A percentile compares a stretch with the other conserved stretches of the same genome.
These are phyloP conservation scores for Hydraecia micacea DNA, from an alignment of 2,888 invertebrate genomes.

Conservation along the genomic window DNA sequence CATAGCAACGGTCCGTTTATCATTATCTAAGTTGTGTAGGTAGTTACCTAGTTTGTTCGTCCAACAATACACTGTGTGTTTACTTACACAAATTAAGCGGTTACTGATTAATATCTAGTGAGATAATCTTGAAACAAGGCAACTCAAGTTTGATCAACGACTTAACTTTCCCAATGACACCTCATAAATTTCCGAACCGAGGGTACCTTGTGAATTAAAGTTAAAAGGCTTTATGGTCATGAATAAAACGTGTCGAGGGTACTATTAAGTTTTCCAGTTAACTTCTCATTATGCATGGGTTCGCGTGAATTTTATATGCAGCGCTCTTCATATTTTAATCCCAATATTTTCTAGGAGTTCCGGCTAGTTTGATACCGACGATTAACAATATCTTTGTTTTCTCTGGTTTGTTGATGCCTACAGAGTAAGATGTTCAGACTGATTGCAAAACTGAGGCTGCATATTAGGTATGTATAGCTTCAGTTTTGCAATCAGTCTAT, in stretches of 20 bases:
- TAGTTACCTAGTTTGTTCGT: constrained; percentile 41
- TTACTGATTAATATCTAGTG: constrained; percentile 73
- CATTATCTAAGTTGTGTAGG: constrained; percentile 56
- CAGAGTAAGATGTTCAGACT: neutral
- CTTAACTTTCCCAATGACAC: constrained; percentile 81
- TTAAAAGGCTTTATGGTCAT: constrained; percentile 77
- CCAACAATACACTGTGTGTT: constrained; percentile 67
- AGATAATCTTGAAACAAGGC: constrained; percentile 75
- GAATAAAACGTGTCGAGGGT: constrained; percentile 82
- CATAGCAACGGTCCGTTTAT: constrained; percentile 57
- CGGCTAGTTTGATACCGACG: neutral
- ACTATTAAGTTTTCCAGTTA: constrained; percentile 79
- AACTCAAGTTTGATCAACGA: constrained; percentile 80
- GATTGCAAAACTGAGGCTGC: neutral
- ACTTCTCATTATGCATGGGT: constrained; percentile 76
- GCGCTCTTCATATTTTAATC: constrained; percentile 58
- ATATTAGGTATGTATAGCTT: too few relatives aligned
- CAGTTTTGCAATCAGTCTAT: too few relatives aligned
- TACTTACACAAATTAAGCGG: constrained; percentile 71
- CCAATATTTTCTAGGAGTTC: constrained; percentile 37
- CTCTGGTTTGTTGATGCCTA: neutral
- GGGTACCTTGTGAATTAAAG: constrained; percentile 76
- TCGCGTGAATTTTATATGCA: constrained; percentile 63
- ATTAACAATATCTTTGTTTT: neutral
- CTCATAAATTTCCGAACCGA: constrained; percentile 78